Percentiles rank a stretch among this genome's conserved stretches.
Conservation (phyloP, 2,113 vertebrate species). For the Albula goreensis region DNA sequence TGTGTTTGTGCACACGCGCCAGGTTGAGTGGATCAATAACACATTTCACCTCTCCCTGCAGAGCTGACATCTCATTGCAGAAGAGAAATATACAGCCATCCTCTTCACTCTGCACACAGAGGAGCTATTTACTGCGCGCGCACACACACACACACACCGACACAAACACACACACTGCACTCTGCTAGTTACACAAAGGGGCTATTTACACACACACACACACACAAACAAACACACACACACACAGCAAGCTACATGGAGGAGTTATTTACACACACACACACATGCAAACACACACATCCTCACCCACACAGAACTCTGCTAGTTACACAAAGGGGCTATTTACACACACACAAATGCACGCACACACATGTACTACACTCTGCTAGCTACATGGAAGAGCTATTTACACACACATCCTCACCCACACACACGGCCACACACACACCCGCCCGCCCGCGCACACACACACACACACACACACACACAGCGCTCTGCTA, state of each 20-base stretch:
- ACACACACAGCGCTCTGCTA: too few relatives aligned
- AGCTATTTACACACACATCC: neutral
- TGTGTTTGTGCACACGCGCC: neutral
- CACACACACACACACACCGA: too few relatives aligned
- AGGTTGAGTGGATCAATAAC: conserved; percentile 40
- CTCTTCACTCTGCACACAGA: neutral
- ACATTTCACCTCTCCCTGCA: conserved; percentile 30
- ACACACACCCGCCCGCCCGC: too few relatives aligned
- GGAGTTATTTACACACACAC: too few relatives aligned
- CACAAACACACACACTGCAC: neutral
- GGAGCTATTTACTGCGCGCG: conserved; percentile 6
- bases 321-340: too few relatives aligned
- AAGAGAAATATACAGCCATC: conserved; percentile 9
- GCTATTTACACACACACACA: neutral
- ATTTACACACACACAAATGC: conserved; percentile 10
- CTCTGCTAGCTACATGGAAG: too few relatives aligned
- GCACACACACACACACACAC: too few relatives aligned
- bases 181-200: neutral
- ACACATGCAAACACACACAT: too few relatives aligned
- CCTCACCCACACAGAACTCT: too few relatives aligned
- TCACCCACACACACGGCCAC: neutral
- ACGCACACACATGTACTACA: neutral
- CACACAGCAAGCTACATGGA: too few relatives aligned
- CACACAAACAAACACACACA: neutral
- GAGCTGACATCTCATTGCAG: conserved; percentile 16